Conservation (phyloP, 2,113 vertebrate genomes). For the Rhabdomys dilectus region DNA sequence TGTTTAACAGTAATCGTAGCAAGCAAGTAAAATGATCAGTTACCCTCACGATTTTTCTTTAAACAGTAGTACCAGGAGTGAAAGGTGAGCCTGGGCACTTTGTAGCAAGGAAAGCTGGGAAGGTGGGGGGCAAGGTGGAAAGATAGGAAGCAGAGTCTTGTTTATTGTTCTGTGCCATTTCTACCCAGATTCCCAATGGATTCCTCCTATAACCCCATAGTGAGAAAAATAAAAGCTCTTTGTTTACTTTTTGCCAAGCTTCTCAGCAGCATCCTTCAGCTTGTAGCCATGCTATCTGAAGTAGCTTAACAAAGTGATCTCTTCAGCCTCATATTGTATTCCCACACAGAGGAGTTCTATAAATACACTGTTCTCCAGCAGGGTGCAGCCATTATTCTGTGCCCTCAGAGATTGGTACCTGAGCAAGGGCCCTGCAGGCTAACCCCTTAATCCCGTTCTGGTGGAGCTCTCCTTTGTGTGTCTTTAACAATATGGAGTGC, state of each 20-base stretch:
- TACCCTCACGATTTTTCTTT: not conserved
- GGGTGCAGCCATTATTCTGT: not conserved
- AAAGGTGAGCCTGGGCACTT: not conserved
- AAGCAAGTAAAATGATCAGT: not conserved
- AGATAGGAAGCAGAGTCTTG: not conserved
- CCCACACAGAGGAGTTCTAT: slow-evolving; percentile 11
- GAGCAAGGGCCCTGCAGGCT: not conserved
- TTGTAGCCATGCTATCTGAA: not conserved
- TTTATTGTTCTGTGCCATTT: not conserved
- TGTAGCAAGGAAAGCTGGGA: not conserved
- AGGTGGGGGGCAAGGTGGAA: too few relatives aligned
- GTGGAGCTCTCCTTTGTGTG: not conserved
- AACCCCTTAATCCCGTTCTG: not conserved
- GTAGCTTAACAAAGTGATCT: slow-evolving; percentile 21
- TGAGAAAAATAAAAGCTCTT: not conserved
- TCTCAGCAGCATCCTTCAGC: not conserved
- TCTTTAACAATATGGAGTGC: not conserved
- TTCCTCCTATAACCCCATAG: not conserved
- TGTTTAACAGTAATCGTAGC: not conserved
- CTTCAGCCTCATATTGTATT: not conserved
- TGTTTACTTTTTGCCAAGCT: not conserved
- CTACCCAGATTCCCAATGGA: not conserved
- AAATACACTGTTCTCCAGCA: not conserved
- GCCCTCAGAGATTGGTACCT: not conserved
- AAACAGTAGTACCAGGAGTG: not conserved